phyloP scores from a whole-genome alignment of 2,888 invertebrate species.

The Diaprepes abbreviatus region DNA sequence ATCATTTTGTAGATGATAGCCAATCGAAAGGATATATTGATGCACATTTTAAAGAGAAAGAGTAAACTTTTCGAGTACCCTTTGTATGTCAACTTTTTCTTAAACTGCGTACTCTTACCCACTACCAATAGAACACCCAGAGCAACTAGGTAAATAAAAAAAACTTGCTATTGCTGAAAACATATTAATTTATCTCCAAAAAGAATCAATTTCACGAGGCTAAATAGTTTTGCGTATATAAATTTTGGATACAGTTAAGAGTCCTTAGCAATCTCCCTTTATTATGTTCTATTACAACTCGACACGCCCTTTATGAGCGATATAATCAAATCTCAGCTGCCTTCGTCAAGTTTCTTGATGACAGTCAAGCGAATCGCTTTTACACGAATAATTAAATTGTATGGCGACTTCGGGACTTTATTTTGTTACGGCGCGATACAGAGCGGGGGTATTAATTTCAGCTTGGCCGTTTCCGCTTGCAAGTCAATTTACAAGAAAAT shows the following conservation, averaged over 20 bases:
- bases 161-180: not conserved
- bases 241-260: not conserved
- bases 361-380: slow-evolving; percentile 46
- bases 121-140: too few relatives aligned
- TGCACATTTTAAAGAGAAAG: too few relatives aligned
- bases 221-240: slow-evolving; percentile 3
- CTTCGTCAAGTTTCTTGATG: slow-evolving; percentile 42
- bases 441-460: slow-evolving; percentile 41
- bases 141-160: too few relatives aligned
- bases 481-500: slow-evolving; percentile 48
- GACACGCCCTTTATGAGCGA: slow-evolving; percentile 31
- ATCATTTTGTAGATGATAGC: not conserved
- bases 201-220: not conserved
- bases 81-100: too few relatives aligned
- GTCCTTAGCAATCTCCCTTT: slow-evolving; percentile 18
- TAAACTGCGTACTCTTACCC: too few relatives aligned
- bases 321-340: slow-evolving; percentile 48
- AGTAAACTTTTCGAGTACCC: too few relatives aligned
- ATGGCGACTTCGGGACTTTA: slow-evolving; percentile 49
- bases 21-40: not conserved
- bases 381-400: slow-evolving; percentile 49
- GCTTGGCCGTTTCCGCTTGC: slow-evolving; percentile 40
- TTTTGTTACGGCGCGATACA: slow-evolving; percentile 43
- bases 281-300: slow-evolving; percentile 20
- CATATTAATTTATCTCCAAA: not conserved